Base-by-base conservation (phyloP, 2,888 invertebrate genomes). In the Caenorhabditis sulstoni region DNA sequence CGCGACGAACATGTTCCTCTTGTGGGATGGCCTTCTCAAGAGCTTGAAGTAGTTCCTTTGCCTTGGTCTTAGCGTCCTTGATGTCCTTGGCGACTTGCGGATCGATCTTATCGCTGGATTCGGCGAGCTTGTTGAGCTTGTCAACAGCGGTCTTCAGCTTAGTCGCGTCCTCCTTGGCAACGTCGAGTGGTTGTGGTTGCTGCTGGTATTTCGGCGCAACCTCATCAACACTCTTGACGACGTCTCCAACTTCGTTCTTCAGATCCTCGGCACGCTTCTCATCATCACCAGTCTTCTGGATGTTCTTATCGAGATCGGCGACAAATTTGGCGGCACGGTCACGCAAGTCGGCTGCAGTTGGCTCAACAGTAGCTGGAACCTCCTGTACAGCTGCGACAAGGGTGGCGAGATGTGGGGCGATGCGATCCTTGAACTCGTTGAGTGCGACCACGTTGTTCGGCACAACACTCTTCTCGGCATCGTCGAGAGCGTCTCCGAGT, bases 401-500 rank as follows among this genome's bases (percentile, higher is more conserved):
- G 35, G 64, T 55, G 57, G 52, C 64, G 52, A 77, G 49, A 20
- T 68, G 70, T 64, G 77, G 70, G 49, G 58, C 52, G 53, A 70
- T 64, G 58, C 57, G 52, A 52, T 64, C 64, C 61, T 77, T 77
- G 70, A 77, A 77, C 47, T 77, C 73, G 50, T 62, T 79, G 64
- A 71, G 62, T 44, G 79, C 75, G 58, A 53, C 22, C 18, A 57
- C 59, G n/a, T 62, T 65, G 50, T 41, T 70, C 14, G 70, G 75
- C 22, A 59, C 59, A 44, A 58, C 62, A 29, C 47, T 55, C 47
- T 67, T 71, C 12, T 73, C 68, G 39, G 75, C 66, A 35, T 77
- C 76, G 65, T 74, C 71, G n/a, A 84, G 75, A 37, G 84, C 81
- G 67, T 78, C 79, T 35, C 65, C 66, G 16, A 83, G 77, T 64